phyloP scores from a whole-genome alignment of 2,113 vertebrate species.

The Columbina picui region DNA sequence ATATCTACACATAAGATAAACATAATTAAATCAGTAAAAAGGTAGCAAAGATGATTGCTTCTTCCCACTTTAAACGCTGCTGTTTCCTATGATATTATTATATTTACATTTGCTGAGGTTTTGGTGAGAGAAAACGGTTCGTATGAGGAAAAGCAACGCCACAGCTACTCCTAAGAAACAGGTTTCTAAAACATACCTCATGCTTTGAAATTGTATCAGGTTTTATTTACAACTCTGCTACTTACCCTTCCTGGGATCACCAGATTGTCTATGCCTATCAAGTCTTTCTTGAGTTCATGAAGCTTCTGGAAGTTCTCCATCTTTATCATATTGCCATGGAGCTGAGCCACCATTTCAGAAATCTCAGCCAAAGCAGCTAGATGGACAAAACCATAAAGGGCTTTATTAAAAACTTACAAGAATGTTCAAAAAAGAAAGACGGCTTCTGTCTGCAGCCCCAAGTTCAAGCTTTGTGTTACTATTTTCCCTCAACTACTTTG shows the following conservation, averaged over 20 bases:
- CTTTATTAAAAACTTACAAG: neutral
- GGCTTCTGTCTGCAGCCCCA: neutral
- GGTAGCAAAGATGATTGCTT: neutral
- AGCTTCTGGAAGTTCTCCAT: constrained; percentile 98
- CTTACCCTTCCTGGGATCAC: constrained; percentile 89
- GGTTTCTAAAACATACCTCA: neutral
- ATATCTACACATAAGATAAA: neutral
- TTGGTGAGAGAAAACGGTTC: neutral
- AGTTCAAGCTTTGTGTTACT: neutral
- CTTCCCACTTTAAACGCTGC: neutral
- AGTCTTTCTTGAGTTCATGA: constrained; percentile 94
- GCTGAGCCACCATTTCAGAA: constrained; percentile 91
- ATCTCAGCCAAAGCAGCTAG: constrained; percentile 93
- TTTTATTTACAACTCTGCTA: neutral
- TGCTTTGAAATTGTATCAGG: neutral
- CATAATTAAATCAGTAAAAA: neutral
- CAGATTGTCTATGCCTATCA: constrained; percentile 92
- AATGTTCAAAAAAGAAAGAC: neutral
- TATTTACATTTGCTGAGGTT: neutral
- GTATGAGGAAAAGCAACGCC: neutral
- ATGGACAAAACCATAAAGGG: neutral
- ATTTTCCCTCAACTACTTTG: too few relatives aligned
- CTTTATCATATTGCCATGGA: constrained; percentile 90
- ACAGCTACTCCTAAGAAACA: neutral
- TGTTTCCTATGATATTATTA: neutral